These are phyloP conservation scores for Trachelus stipa DNA, from an alignment of 2,888 invertebrate genomes.

Conservation along the genomic window DNA sequence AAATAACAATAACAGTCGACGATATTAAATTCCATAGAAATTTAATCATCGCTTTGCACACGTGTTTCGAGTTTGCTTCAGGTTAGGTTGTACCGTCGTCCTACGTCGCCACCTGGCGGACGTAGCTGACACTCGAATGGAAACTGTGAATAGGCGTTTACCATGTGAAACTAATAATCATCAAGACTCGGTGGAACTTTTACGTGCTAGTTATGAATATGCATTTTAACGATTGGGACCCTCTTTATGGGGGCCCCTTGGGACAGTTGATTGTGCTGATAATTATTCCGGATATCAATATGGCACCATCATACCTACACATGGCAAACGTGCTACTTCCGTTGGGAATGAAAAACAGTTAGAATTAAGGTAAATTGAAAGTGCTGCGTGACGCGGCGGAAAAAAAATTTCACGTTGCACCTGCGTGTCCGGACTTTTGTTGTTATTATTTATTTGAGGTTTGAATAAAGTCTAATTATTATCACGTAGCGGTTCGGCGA, in stretches of 20 bases:
- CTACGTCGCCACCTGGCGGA: neutral
- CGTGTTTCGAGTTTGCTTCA: neutral
- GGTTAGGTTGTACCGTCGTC: neutral
- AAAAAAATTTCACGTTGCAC: neutral
- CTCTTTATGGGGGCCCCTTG: neutral
- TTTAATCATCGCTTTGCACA: neutral
- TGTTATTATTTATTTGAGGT: neutral
- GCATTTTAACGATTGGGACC: neutral
- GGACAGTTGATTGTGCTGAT: neutral
- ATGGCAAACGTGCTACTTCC: neutral
- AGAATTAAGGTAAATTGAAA: neutral
- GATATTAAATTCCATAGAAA: neutral
- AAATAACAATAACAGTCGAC: neutral
- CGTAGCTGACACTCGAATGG: neutral
- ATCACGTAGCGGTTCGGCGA: too few species aligned
- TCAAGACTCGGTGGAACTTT: neutral
- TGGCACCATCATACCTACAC: neutral
- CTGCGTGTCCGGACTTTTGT: neutral
- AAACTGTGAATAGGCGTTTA: neutral
- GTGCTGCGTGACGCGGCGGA: neutral
- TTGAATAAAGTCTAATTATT: too few species aligned
- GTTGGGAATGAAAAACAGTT: neutral
- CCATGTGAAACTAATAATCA: neutral
- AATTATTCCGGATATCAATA: neutral
- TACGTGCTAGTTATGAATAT: neutral